Base-by-base conservation (phyloP, 2,113 vertebrate genomes). In the Tricholaema leucomelas region DNA sequence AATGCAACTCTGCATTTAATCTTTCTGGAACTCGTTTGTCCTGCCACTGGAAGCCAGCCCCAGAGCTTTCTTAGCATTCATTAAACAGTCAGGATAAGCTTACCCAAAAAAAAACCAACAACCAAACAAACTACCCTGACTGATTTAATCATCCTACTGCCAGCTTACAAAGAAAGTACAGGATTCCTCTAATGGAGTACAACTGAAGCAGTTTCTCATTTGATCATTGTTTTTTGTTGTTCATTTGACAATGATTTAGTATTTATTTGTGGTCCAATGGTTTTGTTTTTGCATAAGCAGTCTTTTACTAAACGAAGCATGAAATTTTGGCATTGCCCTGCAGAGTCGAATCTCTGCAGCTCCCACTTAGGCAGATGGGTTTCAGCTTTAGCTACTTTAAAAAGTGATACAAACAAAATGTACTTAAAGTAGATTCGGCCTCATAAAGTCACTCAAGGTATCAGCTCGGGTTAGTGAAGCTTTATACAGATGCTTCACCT, bases 401-500 rank as follows among this genome's bases (percentile, higher is more conserved):
- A 44, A 65, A 55, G 4, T 20, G 35, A 81, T 73, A 48, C 31
- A 40, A 52, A 84, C 21, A 13, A n/a, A 94, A 71, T 3, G 4
- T 15, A 6, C 9, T 46, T 9, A 67, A 61, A 58, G 23, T 10
- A 87, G 38, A 40, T 4, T 1, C 36, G 76, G n/a, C 42, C 63
- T 56, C 46, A 4, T 2, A 66, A 75, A 78, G 58, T 50, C 28
- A n/a, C 28, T 64, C 5, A 1, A n/a, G 18, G 6, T 36, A 77
- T 72, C 25, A 77, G 40, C 50, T 48, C 16, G 10, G 21, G 25
- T 33, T 63, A 52, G 15, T 6, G 35, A 81, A 69, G 38, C 10
- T 21, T 24, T 58, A 21, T 7, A 35, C 3, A 1, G 58, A n/a
- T 3, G 0, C 9, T 18, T 35, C 31, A 42, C 42, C 52, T 3